Base-by-base conservation (phyloP, 2,113 vertebrate genomes). In the Turdus rufiventris region DNA sequence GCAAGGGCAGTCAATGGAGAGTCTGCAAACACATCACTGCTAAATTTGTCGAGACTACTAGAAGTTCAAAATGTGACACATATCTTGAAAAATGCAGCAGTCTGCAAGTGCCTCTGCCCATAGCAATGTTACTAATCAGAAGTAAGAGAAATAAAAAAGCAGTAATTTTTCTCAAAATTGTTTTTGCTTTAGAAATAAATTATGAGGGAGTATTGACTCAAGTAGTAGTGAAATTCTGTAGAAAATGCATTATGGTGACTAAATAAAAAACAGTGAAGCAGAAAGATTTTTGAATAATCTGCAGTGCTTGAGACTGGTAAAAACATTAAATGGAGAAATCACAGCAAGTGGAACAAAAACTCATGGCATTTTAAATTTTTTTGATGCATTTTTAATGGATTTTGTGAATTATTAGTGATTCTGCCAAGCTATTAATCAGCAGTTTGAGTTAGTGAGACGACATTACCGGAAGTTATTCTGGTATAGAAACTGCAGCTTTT, bases 1-100 rank as follows among this genome's bases (percentile, higher is more conserved):
- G 15, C 5, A 8, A 26, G 28, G 34, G 28, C 18, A 54, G 42
- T 38, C 0, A 0, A 10, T 75, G 56, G 18, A 15, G 7, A 33
- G 26, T 61, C 19, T 54, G 12, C 2, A 1, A 36, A 36, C 28
- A 17, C 76, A 34, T 58, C 58, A 20, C 34, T 72, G 63, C 38
- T 76, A 31, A 63, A 54, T 76, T 77, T 3, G 2, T 76, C 45
- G 42, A 53, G 33, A 9, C 25, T 71, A 9, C 43, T 80, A 16
- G 10, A 58, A 43, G 21, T 76, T 71, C 36, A 71, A 51, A 71
- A 79, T 42, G 19, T 48, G 48, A 45, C 12, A 23, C 2, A 0
- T 72, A 26, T 26, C 62, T 79, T 85, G 58, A 87, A 84, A 84
- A 80, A 54, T 34, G 45, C 28, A 80, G 14, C 28, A 33, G 40